Base-by-base conservation (phyloP, 2,113 vertebrate genomes). In the Chloropsis hardwickii region DNA sequence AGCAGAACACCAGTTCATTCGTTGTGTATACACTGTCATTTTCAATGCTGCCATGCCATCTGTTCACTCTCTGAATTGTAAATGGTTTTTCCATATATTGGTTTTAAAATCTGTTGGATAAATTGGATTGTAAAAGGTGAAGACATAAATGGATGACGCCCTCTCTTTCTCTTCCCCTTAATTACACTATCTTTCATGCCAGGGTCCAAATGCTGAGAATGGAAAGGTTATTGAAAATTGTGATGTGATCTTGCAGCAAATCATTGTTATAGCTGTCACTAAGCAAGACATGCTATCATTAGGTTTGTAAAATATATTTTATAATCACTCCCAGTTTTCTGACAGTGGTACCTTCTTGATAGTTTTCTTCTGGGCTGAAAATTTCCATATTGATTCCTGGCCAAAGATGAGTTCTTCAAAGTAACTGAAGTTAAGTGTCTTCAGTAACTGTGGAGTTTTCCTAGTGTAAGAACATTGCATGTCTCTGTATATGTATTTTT, bases 1-100 rank as follows among this genome's bases (percentile, higher is more conserved):
- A 95, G 92, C 92, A 97, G 95, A 97, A 64, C 76, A 94, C 73
- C 58, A 84, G 95, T 96, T 97, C 92, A 89, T 95, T 97, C 45
- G 4, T 44, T 93, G 42, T 93, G 77, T 88, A 90, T 95, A 95
- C 80, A 85, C 70, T 91, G 91, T 95, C 93, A 95, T 86, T 97
- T 96, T 92, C 97, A 97, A 95, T 96, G 95, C 81, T 93, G 74
- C 61, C 73, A 12, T 86, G 72, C 95, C 97, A 97, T 97, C 97
- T 97, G 97, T 96, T 97, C 96, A 60, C 33, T 92, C 50, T 40
- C 44, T 90, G 94, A 97, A 72, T 94, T 96, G n/a, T 83, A 81
- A 95, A 96, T 79, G 51, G 87, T 86, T 83, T 96, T 37, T 94
- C 95, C 66, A 70, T 93, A 73, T 83, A 80, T 67, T 95, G 60